phyloP scores from a whole-genome alignment of 2,113 vertebrate species.

The Genyomyrus donnyi region DNA sequence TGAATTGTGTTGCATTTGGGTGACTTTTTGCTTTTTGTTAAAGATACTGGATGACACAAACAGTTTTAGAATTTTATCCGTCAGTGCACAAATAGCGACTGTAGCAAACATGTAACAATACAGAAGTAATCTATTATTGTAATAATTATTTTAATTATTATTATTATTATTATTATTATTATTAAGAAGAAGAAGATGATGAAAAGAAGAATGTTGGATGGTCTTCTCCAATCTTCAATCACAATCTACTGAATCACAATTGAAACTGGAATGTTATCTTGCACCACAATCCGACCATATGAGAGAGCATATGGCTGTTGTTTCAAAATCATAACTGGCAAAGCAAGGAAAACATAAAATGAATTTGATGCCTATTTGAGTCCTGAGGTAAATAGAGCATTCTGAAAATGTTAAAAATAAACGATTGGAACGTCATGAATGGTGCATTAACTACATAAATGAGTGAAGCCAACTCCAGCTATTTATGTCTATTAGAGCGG shows the following conservation, averaged over 20 bases:
- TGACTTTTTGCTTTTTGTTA: neutral
- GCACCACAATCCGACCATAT: neutral
- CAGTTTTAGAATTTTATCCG: neutral
- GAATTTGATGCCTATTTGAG: constrained; percentile 16
- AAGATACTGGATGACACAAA: neutral
- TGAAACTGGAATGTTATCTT: neutral
- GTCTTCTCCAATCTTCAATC: neutral
- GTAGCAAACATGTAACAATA: neutral
- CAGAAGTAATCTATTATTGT: neutral
- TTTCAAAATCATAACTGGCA: neutral
- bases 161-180: neutral
- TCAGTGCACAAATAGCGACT: neutral
- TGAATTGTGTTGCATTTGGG: neutral
- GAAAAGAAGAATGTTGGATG: neutral
- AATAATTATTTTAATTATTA: neutral
- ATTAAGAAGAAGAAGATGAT: neutral
- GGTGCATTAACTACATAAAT: constrained; percentile 16
- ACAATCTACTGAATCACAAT: neutral
- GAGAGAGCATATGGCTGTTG: neutral
- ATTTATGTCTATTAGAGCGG: neutral
- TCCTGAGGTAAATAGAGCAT: constrained; percentile 13
- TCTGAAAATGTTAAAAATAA: constrained; percentile 5
- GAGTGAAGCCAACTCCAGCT: neutral
- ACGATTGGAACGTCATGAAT: neutral
- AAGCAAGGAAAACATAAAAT: constrained; percentile 10